Base-by-base conservation (phyloP, 2,888 invertebrate genomes). In the Ophion obscuratus region DNA sequence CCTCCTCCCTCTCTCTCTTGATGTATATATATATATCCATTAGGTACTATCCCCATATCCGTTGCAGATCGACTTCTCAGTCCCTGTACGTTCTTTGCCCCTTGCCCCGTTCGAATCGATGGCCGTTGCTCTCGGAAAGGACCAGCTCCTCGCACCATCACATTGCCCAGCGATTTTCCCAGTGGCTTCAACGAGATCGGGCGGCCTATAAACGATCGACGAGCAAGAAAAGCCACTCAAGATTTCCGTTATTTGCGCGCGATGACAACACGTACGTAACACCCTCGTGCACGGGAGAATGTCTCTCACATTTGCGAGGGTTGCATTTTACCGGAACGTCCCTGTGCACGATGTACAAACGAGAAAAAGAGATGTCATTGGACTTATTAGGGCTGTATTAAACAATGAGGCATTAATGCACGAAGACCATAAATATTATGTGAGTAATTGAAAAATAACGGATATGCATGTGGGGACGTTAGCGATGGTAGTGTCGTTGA, bases 21-120 rank as follows among this genome's bases (percentile, higher is more conserved):
- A 36, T 36, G n/a, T n/a, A 5, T 61, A 62, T 75, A 75, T 14
- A 24, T 47, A 61, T 71, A 57, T 71, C 31, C 20, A 4, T 36
- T n/a, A 59, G 24, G 40, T 20, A 27, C 6, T 57, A 71, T 73
- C 71, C 67, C 80, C 81, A 75, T 83, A 83, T 86, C 77, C 68
- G 81, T 80, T 47, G 31, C 53, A 74, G 64, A 79, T 79, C 70
- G 70, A 27, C 71, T 36, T 47, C 24, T 40, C 67, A 61, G 66
- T 53, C 47, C 74, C 78, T 59, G 75, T 27, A 66, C 40, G 40
- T 59, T 75, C 44, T 64, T 68, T 11, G 47, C 27, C 36, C 53
- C 10, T 81, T 84, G 47, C 11, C 59, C 66, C 59, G 68, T 57
- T 66, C 59, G 71, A 67, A 85, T 78, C 64, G 71, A 86, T 80